Evolutionary conservation across 2,888 invertebrate genomes (phyloP).

Genomic region (Phrixothrix hirtus): DNA sequence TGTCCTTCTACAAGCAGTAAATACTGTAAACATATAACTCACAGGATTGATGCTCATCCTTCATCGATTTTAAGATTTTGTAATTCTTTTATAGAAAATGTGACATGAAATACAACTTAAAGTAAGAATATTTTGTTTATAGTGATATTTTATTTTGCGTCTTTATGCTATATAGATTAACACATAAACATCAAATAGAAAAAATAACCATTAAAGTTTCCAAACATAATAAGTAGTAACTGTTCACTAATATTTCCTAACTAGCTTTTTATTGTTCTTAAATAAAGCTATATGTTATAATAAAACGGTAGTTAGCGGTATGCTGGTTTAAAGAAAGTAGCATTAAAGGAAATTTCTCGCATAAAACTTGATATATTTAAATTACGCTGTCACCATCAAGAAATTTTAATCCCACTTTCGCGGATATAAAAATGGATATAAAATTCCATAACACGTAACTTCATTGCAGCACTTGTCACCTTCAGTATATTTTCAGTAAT

Average conservation of each 20-base stretch:
- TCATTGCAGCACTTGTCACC: conserved; percentile 55
- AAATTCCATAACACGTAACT: conserved; percentile 56
- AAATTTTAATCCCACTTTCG: conserved; percentile 56
- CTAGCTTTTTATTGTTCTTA: conserved; percentile 2
- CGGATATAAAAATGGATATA: conserved; percentile 56
- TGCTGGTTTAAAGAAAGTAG: conserved; percentile 17
- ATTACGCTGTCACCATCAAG: conserved; percentile 52
- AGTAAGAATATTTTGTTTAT: too few species aligned
- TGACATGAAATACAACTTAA: too few species aligned
- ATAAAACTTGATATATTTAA: conserved; percentile 52
- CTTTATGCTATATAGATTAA: too few species aligned
- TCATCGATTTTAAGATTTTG: conserved; percentile 50
- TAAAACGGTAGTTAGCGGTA: conserved; percentile 22
- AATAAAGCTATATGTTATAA: conserved; percentile 19
- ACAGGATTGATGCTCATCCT: conserved; percentile 46
- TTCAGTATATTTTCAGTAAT: conserved; percentile 55
- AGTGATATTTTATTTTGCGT: too few species aligned
- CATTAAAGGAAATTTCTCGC: conserved; percentile 29
- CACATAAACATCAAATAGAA: too few species aligned
- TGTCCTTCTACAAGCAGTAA: conserved; percentile 44
- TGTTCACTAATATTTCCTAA: too few species aligned
- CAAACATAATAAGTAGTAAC: too few species aligned
- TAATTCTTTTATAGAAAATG: not conserved
- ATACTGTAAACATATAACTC: conserved; percentile 53
- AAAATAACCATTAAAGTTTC: too few species aligned